These are phyloP conservation scores for Carollia perspicillata DNA, from an alignment of 2,113 vertebrate species.

Conservation along the genomic window DNA sequence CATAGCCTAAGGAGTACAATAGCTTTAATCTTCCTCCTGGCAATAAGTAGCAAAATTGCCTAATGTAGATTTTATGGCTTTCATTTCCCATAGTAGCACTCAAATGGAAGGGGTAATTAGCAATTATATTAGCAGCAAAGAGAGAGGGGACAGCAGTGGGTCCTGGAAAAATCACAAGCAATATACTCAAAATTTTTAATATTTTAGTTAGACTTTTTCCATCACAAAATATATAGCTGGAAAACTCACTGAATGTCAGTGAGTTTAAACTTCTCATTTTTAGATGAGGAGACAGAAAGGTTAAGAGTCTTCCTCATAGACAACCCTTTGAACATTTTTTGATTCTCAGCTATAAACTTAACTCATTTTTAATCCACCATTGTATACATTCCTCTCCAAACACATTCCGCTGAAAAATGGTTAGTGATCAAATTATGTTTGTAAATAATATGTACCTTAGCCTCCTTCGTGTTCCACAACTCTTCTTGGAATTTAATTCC, in stretches of 20 bases:
- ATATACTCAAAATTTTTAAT: conserved; percentile 32
- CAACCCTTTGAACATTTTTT: not conserved
- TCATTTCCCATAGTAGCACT: not conserved
- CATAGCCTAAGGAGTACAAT: conserved; percentile 25
- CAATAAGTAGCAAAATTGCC: conserved; percentile 29
- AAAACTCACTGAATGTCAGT: not conserved
- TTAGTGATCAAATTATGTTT: not conserved
- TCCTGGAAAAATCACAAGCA: conserved; percentile 41
- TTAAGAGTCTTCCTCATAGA: not conserved
- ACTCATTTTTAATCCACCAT: not conserved
- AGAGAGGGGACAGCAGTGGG: not conserved
- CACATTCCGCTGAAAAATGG: not conserved
- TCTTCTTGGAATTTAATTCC: not conserved
- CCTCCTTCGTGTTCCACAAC: not conserved
- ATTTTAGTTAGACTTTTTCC: conserved; percentile 33
- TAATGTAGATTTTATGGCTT: conserved; percentile 27
- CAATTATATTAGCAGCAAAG: conserved; percentile 20
- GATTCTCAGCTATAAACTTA: not conserved
- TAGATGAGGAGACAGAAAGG: not conserved
- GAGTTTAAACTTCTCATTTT: not conserved
- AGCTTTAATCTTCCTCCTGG: conserved; percentile 33
- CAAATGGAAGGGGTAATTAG: conserved; percentile 27
- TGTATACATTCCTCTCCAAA: not conserved
- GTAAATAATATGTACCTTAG: not conserved
- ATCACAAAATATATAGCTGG: not conserved